A percentile compares a stretch with the other conserved stretches of the same genome.
These are phyloP conservation scores for Drosophila nigrodunni DNA, from an alignment of 1,140 invertebrate species.

Conservation along the genomic window DNA sequence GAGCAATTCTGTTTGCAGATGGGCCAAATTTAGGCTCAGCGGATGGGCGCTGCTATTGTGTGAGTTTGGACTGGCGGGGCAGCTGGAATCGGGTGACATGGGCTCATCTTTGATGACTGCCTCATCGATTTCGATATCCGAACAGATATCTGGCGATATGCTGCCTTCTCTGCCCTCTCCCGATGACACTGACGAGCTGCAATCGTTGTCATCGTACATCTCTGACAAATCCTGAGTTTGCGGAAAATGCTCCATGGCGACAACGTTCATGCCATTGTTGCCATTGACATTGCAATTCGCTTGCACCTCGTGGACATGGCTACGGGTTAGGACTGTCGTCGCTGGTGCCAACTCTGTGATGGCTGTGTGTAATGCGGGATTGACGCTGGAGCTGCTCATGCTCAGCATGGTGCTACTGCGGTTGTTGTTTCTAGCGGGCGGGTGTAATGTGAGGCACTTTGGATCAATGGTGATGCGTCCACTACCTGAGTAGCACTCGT, in stretches of 20 bases:
- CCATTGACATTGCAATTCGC: conserved; percentile 6
- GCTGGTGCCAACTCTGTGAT: conserved; percentile 40
- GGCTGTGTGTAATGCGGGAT: conserved; percentile 57
- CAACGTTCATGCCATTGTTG: conserved; percentile 26
- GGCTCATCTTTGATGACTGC: conserved; percentile 89
- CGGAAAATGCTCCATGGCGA: conserved; percentile 62
- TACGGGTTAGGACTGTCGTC: conserved; percentile 15
- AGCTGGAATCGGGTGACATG: conserved; percentile 89
- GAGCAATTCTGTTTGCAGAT: conserved; percentile 84
- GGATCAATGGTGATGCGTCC: conserved; percentile 76
- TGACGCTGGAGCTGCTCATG: conserved; percentile 53
- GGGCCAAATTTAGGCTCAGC: conserved; percentile 81
- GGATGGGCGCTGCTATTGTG: conserved; percentile 66
- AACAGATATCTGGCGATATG: conserved; percentile 77
- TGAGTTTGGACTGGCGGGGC: conserved; percentile 87
- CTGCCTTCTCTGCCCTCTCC: conserved; percentile 63
- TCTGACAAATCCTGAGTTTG: conserved; percentile 70
- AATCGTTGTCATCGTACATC: conserved; percentile 73
- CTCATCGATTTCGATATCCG: conserved; percentile 85
- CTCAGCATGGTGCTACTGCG: conserved; percentile 52
- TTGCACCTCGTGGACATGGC: conserved; percentile 32
- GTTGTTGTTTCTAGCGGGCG: conserved; percentile 59
- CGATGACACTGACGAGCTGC: conserved; percentile 71
- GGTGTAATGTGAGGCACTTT: conserved; percentile 72
- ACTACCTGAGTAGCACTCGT: conserved; percentile 90